A percentile compares a stretch with the other conserved stretches of the same genome.
Conservation (phyloP, 2,113 vertebrate genomes). For the Oreochromis niloticus region DNA sequence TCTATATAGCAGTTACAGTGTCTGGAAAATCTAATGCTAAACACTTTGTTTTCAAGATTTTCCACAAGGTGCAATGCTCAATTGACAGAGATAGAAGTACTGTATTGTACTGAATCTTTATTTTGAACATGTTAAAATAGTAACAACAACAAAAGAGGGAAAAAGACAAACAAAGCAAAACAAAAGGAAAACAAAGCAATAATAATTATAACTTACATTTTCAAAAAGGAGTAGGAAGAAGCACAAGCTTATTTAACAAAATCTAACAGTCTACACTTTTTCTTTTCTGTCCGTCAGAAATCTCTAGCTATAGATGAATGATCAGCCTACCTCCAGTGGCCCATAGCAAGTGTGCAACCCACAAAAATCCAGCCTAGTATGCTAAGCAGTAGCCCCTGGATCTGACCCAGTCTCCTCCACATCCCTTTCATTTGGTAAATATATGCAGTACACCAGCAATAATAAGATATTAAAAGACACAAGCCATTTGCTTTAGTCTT, state of each 20-base stretch:
- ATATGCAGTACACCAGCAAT: not conserved
- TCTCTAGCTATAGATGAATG: not conserved
- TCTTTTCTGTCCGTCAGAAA: not conserved
- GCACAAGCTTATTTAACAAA: not conserved
- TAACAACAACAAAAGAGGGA: not conserved
- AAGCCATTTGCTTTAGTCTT: not conserved
- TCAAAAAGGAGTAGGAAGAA: not conserved
- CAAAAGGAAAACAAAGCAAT: not conserved
- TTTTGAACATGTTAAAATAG: not conserved
- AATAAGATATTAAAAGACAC: not conserved
- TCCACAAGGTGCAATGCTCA: not conserved
- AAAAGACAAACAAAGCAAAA: not conserved
- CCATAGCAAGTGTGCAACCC: constrained; percentile 80
- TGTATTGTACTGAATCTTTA: not conserved
- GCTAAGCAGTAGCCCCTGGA: constrained; percentile 77
- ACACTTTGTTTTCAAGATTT: not conserved
- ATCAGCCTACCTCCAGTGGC: constrained; percentile 76
- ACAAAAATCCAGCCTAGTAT: constrained; percentile 78
- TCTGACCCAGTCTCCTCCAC: constrained; percentile 55
- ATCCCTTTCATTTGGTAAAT: not conserved
- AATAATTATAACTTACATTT: not conserved
- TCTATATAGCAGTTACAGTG: not conserved
- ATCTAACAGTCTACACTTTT: not conserved
- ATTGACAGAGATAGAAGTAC: not conserved
- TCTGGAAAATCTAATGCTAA: not conserved